Conservation (phyloP, 2,797 vertebrate species). For the Tapirus indicus region DNA sequence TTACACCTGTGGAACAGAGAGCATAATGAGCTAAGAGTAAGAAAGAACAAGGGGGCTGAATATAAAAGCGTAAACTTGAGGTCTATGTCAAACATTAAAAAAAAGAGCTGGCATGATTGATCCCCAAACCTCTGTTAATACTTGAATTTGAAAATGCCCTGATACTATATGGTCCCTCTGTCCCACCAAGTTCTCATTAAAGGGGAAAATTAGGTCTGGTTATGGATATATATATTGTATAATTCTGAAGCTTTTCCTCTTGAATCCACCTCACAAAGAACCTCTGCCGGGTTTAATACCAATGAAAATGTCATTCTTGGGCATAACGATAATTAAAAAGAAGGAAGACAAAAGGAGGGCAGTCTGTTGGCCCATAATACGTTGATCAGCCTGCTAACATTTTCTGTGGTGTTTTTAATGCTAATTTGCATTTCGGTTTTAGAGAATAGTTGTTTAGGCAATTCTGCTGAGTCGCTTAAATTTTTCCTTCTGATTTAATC, state of each 20-base stretch:
- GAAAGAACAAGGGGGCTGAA: background rate
- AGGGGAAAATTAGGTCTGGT: background rate
- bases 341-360: background rate
- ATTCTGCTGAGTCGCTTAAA: background rate
- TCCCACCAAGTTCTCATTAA: background rate
- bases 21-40: background rate
- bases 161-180: background rate
- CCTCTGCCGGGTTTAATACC: background rate
- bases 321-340: background rate
- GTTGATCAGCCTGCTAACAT: background rate
- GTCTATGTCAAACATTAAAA: background rate
- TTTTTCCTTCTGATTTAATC: background rate
- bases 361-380: background rate
- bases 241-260: background rate
- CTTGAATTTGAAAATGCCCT: conserved; percentile 10
- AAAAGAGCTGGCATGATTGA: background rate
- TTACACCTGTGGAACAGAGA: background rate
- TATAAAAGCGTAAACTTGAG: background rate
- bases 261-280: background rate
- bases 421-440: background rate
- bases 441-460: background rate
- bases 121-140: background rate
- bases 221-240: background rate
- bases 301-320: background rate
- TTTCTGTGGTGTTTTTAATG: background rate